Conservation (phyloP, 2,888 invertebrate genomes). For the Drosophila putrida region DNA sequence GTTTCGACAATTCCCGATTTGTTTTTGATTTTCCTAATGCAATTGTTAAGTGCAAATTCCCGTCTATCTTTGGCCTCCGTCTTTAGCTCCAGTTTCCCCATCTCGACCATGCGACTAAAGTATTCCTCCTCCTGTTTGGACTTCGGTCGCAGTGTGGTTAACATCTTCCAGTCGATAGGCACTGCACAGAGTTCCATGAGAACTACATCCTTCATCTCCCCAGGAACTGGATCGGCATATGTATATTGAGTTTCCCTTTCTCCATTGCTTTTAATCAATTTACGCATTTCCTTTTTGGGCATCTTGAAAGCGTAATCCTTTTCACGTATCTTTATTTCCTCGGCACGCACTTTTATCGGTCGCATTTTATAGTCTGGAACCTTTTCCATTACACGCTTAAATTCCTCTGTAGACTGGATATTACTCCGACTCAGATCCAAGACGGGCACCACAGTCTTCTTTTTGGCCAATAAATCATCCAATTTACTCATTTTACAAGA, state of each 20-base stretch:
- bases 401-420: slow-evolving; percentile 93
- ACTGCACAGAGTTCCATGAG: slow-evolving; percentile 91
- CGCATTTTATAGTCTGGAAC: slow-evolving; percentile 96
- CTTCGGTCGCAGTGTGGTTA: slow-evolving; percentile 94
- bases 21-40: slow-evolving; percentile 92
- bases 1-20: slow-evolving; percentile 93
- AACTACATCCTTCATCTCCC: slow-evolving; percentile 89
- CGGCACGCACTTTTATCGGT: slow-evolving; percentile 92
- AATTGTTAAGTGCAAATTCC: slow-evolving; percentile 88
- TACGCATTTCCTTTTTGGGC: slow-evolving; percentile 90
- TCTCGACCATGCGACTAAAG: slow-evolving; percentile 93
- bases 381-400: slow-evolving; percentile 92
- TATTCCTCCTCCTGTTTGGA: slow-evolving; percentile 94
- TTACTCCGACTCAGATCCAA: slow-evolving; percentile 93
- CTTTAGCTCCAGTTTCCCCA: slow-evolving; percentile 92
- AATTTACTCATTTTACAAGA: slow-evolving; percentile 87
- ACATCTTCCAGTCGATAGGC: slow-evolving; percentile 96
- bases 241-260: slow-evolving; percentile 83
- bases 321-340: slow-evolving; percentile 92
- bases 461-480: slow-evolving; percentile 94
- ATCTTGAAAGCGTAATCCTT: slow-evolving; percentile 91
- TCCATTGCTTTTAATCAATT: slow-evolving; percentile 82
- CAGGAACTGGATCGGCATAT: slow-evolving; percentile 92
- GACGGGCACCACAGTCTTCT: slow-evolving; percentile 93
- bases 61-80: slow-evolving; percentile 90